Evolutionary conservation across 2,113 vertebrate species (phyloP).

Genomic region (Ardeotis arabs): DNA sequence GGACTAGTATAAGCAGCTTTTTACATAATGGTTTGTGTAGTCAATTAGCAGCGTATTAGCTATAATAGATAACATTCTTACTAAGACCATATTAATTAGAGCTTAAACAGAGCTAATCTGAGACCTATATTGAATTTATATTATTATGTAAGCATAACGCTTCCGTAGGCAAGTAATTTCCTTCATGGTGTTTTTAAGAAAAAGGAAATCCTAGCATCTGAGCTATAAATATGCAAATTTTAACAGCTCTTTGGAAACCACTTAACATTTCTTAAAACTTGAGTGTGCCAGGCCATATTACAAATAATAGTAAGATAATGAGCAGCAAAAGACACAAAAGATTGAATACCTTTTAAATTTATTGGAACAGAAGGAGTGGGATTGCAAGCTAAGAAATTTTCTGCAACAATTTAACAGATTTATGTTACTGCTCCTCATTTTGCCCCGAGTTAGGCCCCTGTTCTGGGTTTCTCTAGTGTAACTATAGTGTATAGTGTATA

Average conservation of each 20-base stretch:
- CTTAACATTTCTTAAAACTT: neutral
- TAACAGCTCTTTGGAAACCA: neutral
- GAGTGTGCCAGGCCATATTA: neutral
- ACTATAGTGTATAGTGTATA: neutral
- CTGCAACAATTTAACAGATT: neutral
- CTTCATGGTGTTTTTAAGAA: neutral
- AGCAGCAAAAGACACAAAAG: neutral
- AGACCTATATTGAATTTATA: conserved; percentile 42
- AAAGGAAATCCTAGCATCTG: neutral
- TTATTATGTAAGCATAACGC: conserved; percentile 24
- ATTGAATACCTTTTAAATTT: neutral
- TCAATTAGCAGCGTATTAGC: conserved; percentile 57
- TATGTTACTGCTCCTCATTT: neutral
- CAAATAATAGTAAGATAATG: neutral
- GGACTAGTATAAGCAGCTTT: conserved; percentile 54
- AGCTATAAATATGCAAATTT: neutral
- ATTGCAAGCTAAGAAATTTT: neutral
- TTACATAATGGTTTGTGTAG: conserved; percentile 59
- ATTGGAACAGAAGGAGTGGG: neutral
- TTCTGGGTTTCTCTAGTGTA: neutral
- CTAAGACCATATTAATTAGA: conserved; percentile 48
- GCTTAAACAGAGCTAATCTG: conserved; percentile 53
- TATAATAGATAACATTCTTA: conserved; percentile 52
- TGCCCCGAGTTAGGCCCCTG: neutral
- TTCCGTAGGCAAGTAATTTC: neutral